Evolutionary conservation across 2,113 vertebrate species (phyloP), one percentile per base, ranked within the genome.

Genomic region (Protobothrops mucrosquamatus): DNA sequence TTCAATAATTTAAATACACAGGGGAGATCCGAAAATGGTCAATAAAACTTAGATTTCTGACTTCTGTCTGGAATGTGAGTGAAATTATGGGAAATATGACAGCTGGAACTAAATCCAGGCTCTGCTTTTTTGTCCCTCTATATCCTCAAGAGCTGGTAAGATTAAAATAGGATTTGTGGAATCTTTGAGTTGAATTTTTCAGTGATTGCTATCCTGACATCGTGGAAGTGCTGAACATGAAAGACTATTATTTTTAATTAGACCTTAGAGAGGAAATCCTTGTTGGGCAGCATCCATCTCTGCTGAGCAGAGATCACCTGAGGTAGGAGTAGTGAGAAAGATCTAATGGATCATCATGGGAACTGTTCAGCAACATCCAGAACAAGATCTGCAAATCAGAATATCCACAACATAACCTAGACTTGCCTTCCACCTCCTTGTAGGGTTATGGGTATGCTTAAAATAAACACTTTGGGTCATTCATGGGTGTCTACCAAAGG

Each of bases 11-110:
- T 91, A 74, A 87, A 22, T 34, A 23, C 94, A 2, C 85, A 92
- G 92, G 92, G 93, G 91, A 89, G 46, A 86, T 51, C 23, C 4
- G 5, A 86, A 86, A 87, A 94, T 93, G 54, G 89, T 90, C 26
- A 90, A 29, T 90, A 2, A 51, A n/a, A 4, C 46, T 89, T 46
- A n/a, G 9, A 52, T 86, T 89, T 95, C 4, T 69, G 61, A 95
- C 64, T 46, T 95, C 61, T 85, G 1, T 26, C 12, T 46, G 48
- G 57, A 26, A 18, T 15, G 6, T 12, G 48, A 69, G 12, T n/a
- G 18, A 29, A 89, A 26, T 89, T 64, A 61, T 61, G 14, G 23
- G 34, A 51, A 29, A 51, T 3, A 2, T 43, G 18, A 89, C 5
- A 18, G 56, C 12, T 61, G 39, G 12, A 46, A 11, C 1, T 6